phyloP scores from a whole-genome alignment of 1,140 invertebrate genomes.

The Nebria ingens region DNA sequence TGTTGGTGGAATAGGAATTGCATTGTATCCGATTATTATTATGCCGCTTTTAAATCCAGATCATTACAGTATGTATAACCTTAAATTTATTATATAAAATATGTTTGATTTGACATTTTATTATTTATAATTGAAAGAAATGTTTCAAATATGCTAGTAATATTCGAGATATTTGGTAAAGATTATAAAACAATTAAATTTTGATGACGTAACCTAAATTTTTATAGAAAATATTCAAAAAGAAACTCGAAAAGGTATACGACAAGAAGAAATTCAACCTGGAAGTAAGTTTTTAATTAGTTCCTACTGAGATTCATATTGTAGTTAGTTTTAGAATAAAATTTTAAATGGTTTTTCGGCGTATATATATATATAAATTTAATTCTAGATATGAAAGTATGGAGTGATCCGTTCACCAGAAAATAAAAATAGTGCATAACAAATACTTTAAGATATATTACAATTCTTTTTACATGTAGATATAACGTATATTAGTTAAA shows the following conservation, averaged over 20 bases:
- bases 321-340: too few species aligned
- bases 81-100: slow-evolving; percentile 12
- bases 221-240: slow-evolving; percentile 50
- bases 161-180: too few species aligned
- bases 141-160: too few species aligned
- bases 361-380: slow-evolving; percentile 12
- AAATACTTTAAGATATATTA: slow-evolving; percentile 13
- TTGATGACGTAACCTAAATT: slow-evolving; percentile 15
- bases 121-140: too few species aligned
- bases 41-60: slow-evolving; percentile 53
- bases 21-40: slow-evolving; percentile 52
- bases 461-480: slow-evolving; percentile 11
- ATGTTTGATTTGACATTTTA: slow-evolving; percentile 5
- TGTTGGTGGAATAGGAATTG: slow-evolving; percentile 42
- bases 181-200: too few species aligned
- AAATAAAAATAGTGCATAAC: slow-evolving; percentile 34
- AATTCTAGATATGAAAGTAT: slow-evolving; percentile 59
- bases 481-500: not conserved
- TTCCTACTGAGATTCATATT: too few species aligned
- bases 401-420: slow-evolving; percentile 54
- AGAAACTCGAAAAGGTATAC: slow-evolving; percentile 42
- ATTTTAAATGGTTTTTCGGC: too few species aligned
- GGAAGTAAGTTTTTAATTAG: slow-evolving; percentile 43
- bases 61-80: slow-evolving; percentile 44
- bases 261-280: slow-evolving; percentile 55